Evolutionary conservation across 2,797 vertebrate genomes (phyloP).

Genomic region (Halcyon smyrnensis): DNA sequence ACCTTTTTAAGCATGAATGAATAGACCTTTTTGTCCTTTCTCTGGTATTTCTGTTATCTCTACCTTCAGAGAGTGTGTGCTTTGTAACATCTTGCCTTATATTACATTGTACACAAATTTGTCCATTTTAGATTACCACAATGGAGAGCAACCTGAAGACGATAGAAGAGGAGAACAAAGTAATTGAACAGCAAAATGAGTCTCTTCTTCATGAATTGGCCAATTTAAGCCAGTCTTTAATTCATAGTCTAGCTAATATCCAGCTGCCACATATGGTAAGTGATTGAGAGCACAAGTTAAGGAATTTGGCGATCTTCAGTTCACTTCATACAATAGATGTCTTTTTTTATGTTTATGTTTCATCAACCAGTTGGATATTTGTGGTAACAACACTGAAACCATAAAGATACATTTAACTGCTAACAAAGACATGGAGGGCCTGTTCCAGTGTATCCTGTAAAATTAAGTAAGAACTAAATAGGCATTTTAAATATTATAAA

Average conservation of each 20-base stretch:
- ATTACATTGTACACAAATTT: constrained; percentile 72
- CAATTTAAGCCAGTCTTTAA: constrained; percentile 97
- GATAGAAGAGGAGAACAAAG: constrained; percentile 98
- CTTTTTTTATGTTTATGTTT: constrained; percentile 70
- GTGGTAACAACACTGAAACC: constrained; percentile 74
- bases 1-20: not conserved
- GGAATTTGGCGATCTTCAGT: constrained; percentile 75
- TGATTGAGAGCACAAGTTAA: constrained; percentile 81
- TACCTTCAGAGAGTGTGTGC: constrained; percentile 6
- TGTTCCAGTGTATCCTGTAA: constrained; percentile 71
- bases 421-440: constrained; percentile 77
- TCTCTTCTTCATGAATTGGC: constrained; percentile 97
- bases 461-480: constrained; percentile 72
- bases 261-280: constrained; percentile 99
- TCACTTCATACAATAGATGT: constrained; percentile 66
- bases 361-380: constrained; percentile 73
- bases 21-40: not conserved
- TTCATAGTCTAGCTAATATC: constrained; percentile 98
- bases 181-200: constrained; percentile 98
- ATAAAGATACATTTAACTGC: constrained; percentile 73
- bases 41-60: constrained; percentile 6
- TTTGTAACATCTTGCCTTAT: constrained; percentile 43
- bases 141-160: constrained; percentile 99
- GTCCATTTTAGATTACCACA: constrained; percentile 91
- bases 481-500: constrained; percentile 54